phyloP scores from a whole-genome alignment of 2,888 invertebrate genomes.

The Rhingia rostrata region DNA sequence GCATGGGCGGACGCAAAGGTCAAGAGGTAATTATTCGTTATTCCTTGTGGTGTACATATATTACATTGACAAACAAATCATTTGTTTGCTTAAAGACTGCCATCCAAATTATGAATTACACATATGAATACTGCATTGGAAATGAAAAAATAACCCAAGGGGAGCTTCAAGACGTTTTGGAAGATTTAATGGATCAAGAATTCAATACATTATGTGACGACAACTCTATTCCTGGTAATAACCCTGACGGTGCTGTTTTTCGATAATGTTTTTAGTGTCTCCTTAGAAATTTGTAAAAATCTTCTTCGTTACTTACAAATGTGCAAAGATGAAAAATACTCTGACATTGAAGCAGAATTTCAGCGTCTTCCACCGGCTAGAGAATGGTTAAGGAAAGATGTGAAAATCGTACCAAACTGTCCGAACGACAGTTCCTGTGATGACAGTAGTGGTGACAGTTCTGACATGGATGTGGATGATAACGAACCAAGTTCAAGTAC shows the following conservation, averaged over 20 bases:
- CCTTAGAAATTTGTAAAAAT: conserved; percentile 85
- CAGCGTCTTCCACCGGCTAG: conserved; percentile 86
- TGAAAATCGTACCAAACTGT: conserved; percentile 80
- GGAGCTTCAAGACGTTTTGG: conserved; percentile 86
- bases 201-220: conserved; percentile 90
- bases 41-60: neutral
- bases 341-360: conserved; percentile 85
- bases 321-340: conserved; percentile 84
- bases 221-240: conserved; percentile 86
- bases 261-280: neutral
- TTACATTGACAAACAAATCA: neutral
- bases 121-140: conserved; percentile 86
- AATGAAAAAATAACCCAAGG: conserved; percentile 85
- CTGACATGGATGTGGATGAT: conserved; percentile 79
- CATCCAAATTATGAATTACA: conserved; percentile 86
- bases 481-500: conserved; percentile 77
- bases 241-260: neutral
- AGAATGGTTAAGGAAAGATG: conserved; percentile 85
- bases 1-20: conserved; percentile 88
- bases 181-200: conserved; percentile 89
- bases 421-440: conserved; percentile 82
- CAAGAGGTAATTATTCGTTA: conserved; percentile 84
- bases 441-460: conserved; percentile 77
- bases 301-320: conserved; percentile 85
- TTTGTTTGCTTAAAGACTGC: conserved; percentile 84